Conservation (phyloP, 2,113 vertebrate species). For the Scomber japonicus region DNA sequence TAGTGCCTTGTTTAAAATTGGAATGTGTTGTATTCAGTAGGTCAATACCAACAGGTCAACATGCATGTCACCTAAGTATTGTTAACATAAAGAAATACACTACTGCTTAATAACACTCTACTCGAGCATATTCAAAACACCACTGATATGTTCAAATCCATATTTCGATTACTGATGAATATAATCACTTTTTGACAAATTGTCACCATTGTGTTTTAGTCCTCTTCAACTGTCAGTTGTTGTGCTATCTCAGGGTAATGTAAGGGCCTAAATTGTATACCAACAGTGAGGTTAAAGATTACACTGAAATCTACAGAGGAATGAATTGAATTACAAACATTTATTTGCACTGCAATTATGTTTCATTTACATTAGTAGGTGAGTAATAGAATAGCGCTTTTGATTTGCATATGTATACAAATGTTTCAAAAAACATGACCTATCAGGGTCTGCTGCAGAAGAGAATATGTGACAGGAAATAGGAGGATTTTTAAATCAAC, state of each 20-base stretch:
- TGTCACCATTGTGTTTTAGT: neutral
- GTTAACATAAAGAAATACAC: slow-evolving; percentile 30
- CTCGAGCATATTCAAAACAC: neutral
- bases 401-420: slow-evolving; percentile 39
- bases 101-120: neutral
- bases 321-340: neutral
- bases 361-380: slow-evolving; percentile 35
- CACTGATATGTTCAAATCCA: neutral
- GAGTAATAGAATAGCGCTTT: slow-evolving; percentile 19
- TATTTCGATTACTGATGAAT: slow-evolving; percentile 1
- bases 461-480: slow-evolving; percentile 4
- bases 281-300: slow-evolving; percentile 13
- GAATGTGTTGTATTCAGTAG: neutral
- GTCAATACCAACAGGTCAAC: neutral
- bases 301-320: neutral
- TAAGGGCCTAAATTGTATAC: neutral
- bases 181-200: slow-evolving; percentile 2
- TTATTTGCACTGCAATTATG: slow-evolving; percentile 24
- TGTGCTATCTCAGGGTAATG: neutral
- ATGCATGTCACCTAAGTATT: slow-evolving; percentile 9
- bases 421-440: slow-evolving; percentile 8
- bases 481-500: slow-evolving; percentile 29
- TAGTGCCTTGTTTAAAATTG: neutral
- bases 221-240: too few relatives aligned
- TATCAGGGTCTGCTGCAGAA: neutral